Evolutionary conservation across 2,888 invertebrate genomes (phyloP), one percentile per base, ranked within the genome.

Genomic region (Periphyllus acericola): DNA sequence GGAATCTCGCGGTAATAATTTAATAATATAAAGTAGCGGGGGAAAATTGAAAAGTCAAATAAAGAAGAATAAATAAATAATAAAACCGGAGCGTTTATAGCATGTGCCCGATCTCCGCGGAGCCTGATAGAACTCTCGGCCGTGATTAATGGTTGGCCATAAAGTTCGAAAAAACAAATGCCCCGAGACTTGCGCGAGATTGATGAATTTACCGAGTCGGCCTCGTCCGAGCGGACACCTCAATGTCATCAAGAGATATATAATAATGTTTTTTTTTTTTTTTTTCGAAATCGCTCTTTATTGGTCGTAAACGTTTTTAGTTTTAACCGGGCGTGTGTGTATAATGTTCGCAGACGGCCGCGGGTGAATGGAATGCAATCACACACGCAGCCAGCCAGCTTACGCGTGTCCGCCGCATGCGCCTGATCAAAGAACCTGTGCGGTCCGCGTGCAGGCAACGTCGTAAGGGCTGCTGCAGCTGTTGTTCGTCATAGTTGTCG

Each of bases 1-100:
- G 36, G 60, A 83, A 75, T 75, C 83, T 83, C 74, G 55, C 36
- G 83, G 74, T 83, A 74, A 83, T 55, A 55, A 83, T 83, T 72
- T 55, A 34, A 83, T 83, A 82, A 72, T 34, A 60, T 79, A 60
- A 25, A n/a, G 74, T 55, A 55, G 83, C 55, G 86, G 79, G 86
- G 78, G 52, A 32, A 80, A 80, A 86, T 86, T 86, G 86, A 86
- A 86, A 86, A 80, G 80, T 86, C 72, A 85, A 85, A 80, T 86
- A 86, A 86, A 86, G 80, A 80, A 86, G 79, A 86, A 85, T 85
- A 85, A 85, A 85, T 85, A 85, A 86, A 86, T 86, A 86, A 86
- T 86, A 86, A 80, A 86, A 86, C 78, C 86, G 80, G 80, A 87
- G 80, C 72, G 86, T 80, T 87, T 87, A 87, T 72, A 86, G 72